These are phyloP conservation scores for Rhagologus leucostigma DNA, from an alignment of 2,113 vertebrate species.

Conservation along the genomic window DNA sequence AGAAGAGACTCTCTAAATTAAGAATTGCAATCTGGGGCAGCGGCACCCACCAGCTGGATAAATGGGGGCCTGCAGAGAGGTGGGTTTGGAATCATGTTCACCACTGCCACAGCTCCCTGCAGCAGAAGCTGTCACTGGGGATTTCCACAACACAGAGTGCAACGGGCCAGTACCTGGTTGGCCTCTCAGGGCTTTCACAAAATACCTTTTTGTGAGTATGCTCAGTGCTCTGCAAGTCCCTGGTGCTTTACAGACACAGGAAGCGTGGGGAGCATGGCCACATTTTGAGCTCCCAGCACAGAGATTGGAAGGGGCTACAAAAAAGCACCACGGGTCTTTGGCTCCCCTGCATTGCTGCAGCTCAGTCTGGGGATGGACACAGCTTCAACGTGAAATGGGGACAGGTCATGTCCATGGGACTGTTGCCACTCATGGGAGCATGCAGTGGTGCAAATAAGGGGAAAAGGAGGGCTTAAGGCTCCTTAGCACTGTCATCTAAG, in stretches of 20 bases:
- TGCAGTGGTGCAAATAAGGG: neutral
- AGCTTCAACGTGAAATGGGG: neutral
- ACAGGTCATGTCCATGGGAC: neutral
- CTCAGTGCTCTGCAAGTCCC: neutral
- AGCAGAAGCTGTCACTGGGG: neutral
- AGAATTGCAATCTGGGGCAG: neutral
- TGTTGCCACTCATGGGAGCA: neutral
- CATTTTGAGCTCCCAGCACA: neutral
- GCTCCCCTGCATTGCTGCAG: neutral
- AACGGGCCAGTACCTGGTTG: neutral
- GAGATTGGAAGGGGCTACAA: neutral
- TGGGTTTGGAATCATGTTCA: neutral
- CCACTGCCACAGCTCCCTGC: neutral
- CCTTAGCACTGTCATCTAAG: neutral
- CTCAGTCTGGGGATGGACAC: neutral
- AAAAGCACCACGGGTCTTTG: neutral
- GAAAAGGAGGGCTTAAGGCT: neutral
- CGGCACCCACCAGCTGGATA: neutral
- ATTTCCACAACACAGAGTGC: neutral
- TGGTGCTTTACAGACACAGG: neutral
- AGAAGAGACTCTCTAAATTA: neutral
- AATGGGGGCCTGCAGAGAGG: neutral
- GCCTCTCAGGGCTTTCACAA: neutral
- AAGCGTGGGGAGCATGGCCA: fast-evolving
- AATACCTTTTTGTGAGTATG: neutral